These are phyloP conservation scores for Ctenodactylus gundi DNA, from an alignment of 2,113 vertebrate species.

Conservation along the genomic window DNA sequence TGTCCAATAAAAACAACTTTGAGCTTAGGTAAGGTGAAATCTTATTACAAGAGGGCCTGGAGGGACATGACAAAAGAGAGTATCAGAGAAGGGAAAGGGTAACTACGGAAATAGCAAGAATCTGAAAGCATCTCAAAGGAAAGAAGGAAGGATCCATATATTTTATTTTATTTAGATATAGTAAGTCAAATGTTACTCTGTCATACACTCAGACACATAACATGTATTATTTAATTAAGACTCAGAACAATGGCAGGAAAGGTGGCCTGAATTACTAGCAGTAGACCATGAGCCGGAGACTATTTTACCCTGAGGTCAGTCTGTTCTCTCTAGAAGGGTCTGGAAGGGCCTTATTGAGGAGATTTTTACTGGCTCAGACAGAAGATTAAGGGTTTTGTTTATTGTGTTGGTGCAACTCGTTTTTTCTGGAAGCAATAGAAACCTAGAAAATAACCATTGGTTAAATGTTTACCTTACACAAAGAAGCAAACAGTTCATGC, in stretches of 20 bases:
- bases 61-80: not conserved
- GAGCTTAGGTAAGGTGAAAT: not conserved
- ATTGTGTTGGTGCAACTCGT: not conserved
- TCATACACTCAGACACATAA: no score
- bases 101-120: not conserved
- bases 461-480: not conserved
- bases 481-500: not conserved
- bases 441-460: not conserved
- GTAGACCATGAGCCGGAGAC: not conserved
- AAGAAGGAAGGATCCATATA: no score
- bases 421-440: not conserved
- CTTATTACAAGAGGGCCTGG: not conserved
- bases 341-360: accelerated
- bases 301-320: not conserved
- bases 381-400: not conserved
- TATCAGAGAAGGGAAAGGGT: not conserved
- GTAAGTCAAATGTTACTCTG: no score
- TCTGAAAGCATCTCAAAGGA: not conserved
- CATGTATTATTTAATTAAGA: no score
- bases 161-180: not conserved
- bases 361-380: not conserved
- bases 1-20: not conserved
- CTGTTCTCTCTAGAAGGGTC: not conserved
- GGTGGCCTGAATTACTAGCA: not conserved
- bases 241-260: accelerated